Base-by-base conservation (phyloP, 2,113 vertebrate species). In the Psophia crepitans region DNA sequence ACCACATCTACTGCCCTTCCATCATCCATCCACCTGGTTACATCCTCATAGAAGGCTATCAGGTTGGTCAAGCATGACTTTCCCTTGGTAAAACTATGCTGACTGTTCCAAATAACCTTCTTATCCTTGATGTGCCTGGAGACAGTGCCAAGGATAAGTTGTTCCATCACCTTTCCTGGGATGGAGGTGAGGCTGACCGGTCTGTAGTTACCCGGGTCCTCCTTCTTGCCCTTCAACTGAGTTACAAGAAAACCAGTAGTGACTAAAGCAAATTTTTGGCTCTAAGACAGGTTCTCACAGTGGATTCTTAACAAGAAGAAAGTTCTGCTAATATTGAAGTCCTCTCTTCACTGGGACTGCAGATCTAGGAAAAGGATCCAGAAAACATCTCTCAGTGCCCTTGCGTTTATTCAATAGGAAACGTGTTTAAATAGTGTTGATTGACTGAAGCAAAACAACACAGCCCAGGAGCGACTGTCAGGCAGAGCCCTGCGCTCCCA, bases 361-460 rank as follows among this genome's bases (percentile, higher is more conserved):
- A 89, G 80, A 94, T 87, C 46, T 43, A 71, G 70, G 69, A 79
- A 90, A 60, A 96, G 83, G 32, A 89, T 94, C 87, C 78, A 91
- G 93, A 95, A 94, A 96, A 80, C 19, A 6, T 81, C 87, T 94
- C 93, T 89, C 82, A 22, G 65, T 60, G 51, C 61, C 71, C 32
- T 95, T 87, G 27, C 94, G 88, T 97, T 97, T 97, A 95, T 96
- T 96, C 87, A 93, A 97, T 66, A 82, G 37, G 84, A 95, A 96
- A 96, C 17, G 57, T 94, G 70, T 97, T 97, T 96, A 97, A 97
- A 92, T 68, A 96, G 53, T 57, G 76, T 95, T 93, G 96, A 92
- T 87, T 37, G 58, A 80, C 73, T 27, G 60, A 95, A 93, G 94
- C 22, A 85, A 94, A 96, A 78, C 74, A 71, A 53, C 30, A 35